Evolutionary conservation across 2,797 vertebrate genomes (phyloP).

Genomic region (Pseudocheirus occidentalis): DNA sequence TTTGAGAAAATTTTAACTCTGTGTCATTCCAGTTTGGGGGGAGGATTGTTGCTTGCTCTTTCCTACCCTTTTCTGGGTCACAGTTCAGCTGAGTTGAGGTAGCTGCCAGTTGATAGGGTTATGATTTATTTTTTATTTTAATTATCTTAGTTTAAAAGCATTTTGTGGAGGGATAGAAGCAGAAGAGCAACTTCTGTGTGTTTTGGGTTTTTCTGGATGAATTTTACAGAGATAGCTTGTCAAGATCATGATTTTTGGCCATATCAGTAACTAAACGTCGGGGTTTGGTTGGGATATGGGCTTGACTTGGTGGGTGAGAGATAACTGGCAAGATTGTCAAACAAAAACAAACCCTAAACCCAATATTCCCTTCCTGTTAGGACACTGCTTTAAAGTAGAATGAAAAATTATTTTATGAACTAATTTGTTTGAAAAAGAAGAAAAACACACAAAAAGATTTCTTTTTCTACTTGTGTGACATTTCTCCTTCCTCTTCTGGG

Average conservation of each 20-base stretch:
- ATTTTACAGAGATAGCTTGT: slow-evolving; percentile 45
- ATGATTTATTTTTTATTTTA: slow-evolving; percentile 45
- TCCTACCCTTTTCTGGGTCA: slow-evolving; percentile 60
- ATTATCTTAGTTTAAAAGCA: slow-evolving; percentile 41
- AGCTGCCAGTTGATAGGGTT: slow-evolving; percentile 19
- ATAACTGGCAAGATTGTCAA: slow-evolving; percentile 68
- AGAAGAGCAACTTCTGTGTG: slow-evolving; percentile 28
- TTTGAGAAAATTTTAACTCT: neutral
- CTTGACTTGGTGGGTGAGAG: neutral
- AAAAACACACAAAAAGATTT: slow-evolving; percentile 46
- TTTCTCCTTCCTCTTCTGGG: slow-evolving; percentile 73
- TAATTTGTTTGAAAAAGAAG: slow-evolving; percentile 62
- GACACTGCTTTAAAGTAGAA: slow-evolving; percentile 72
- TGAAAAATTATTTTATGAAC: slow-evolving; percentile 65
- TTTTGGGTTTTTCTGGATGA: slow-evolving; percentile 50
- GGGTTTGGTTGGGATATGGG: neutral
- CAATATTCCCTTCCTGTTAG: slow-evolving; percentile 45
- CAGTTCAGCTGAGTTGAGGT: slow-evolving; percentile 56
- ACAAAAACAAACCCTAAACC: slow-evolving; percentile 74
- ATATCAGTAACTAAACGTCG: slow-evolving; percentile 65
- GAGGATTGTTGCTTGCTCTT: slow-evolving; percentile 14
- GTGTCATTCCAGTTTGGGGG: slow-evolving; percentile 45
- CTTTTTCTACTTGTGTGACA: slow-evolving; percentile 63
- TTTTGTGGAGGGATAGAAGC: slow-evolving; percentile 42
- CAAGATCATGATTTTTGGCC: slow-evolving; percentile 43